A percentile compares a stretch with the other conserved stretches of the same genome.
These are phyloP conservation scores for Actias luna DNA, from an alignment of 2,888 invertebrate genomes.

Conservation along the genomic window DNA sequence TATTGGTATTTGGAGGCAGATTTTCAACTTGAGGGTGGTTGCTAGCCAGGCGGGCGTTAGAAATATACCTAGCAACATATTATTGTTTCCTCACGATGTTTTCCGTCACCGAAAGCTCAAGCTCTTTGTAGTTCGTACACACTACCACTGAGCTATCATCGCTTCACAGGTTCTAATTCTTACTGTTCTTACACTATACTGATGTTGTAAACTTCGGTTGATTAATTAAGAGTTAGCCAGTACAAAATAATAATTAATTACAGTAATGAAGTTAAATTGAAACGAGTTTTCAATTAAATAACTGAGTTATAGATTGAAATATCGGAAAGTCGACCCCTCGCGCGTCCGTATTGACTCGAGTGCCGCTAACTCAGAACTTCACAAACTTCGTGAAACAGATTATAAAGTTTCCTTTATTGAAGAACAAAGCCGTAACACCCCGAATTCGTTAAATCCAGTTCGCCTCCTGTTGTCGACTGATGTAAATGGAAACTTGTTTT, in stretches of 20 bases:
- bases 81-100: too few relatives aligned
- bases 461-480: constrained; percentile 5
- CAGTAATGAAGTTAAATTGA: constrained; percentile 1
- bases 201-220: not conserved
- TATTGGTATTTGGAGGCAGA: too few relatives aligned
- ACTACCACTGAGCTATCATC: too few relatives aligned
- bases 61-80: too few relatives aligned
- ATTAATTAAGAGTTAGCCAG: not conserved
- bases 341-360: not conserved
- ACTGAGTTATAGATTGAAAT: constrained; percentile 2
- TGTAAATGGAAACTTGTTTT: not conserved
- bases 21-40: too few relatives aligned
- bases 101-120: too few relatives aligned
- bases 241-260: not conserved
- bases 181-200: not conserved
- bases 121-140: too few relatives aligned
- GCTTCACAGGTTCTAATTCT: too few relatives aligned
- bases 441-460: constrained; percentile 9
- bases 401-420: constrained; percentile 3
- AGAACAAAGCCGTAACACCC: constrained; percentile 6
- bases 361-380: not conserved
- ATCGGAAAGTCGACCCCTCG: not conserved
- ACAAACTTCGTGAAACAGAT: constrained; percentile 6
- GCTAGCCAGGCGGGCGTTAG: too few relatives aligned
- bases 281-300: not conserved